Conservation (phyloP, 2,888 invertebrate genomes). For the Apamea crenata region DNA sequence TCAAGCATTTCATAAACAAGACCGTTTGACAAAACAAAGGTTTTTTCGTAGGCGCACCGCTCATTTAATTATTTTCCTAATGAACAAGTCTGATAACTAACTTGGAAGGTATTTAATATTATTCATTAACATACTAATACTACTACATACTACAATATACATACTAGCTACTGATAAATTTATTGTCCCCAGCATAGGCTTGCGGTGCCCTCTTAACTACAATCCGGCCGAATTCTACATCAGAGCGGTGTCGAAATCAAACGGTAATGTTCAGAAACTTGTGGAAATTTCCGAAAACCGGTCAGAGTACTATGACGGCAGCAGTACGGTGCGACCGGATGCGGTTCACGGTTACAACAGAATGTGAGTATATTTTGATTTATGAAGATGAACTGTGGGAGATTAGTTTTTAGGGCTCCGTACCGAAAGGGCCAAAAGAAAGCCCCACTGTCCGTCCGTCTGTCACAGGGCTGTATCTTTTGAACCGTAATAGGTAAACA, state of each 20-base stretch:
- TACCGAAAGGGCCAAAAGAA: too few species aligned
- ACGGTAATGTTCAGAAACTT: slow-evolving; percentile 67
- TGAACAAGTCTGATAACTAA: too few species aligned
- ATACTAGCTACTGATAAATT: slow-evolving; percentile 12
- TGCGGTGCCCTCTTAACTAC: slow-evolving; percentile 93
- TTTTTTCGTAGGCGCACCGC: background rate
- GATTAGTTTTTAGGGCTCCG: background rate
- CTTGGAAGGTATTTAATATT: too few species aligned
- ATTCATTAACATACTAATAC: background rate
- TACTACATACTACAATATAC: too few species aligned
- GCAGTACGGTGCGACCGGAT: slow-evolving; percentile 59
- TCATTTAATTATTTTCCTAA: background rate
- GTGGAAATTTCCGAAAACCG: slow-evolving; percentile 71
- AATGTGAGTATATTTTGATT: slow-evolving; percentile 69
- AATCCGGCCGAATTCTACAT: slow-evolving; percentile 97
- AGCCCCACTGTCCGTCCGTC: too few species aligned
- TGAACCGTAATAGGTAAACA: too few species aligned
- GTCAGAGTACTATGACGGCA: slow-evolving; percentile 57
- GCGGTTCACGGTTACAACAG: slow-evolving; percentile 49
- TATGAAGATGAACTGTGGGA: background rate
- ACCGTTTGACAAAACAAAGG: background rate
- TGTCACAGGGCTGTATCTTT: too few species aligned
- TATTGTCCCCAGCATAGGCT: slow-evolving; percentile 89
- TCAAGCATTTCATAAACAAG: background rate
- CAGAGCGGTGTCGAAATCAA: slow-evolving; percentile 79